phyloP scores from a whole-genome alignment of 2,888 invertebrate species.

The Dusona sp. region DNA sequence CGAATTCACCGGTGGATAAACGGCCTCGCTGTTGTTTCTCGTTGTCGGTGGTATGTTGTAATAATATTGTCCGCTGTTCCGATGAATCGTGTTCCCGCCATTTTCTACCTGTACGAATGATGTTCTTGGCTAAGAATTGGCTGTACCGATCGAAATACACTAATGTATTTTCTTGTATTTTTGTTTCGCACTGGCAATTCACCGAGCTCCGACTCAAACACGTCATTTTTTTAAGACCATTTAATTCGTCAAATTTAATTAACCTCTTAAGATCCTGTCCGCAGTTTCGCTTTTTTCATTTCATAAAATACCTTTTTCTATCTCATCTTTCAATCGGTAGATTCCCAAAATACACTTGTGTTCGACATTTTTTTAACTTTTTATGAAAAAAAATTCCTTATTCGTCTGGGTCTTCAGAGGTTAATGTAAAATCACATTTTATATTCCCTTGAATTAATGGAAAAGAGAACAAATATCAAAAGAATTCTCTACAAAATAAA shows the following conservation, averaged over 20 bases:
- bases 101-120: constrained; percentile 82
- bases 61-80: constrained; percentile 86
- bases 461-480: too few relatives aligned
- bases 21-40: constrained; percentile 75
- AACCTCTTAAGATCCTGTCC: neutral
- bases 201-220: neutral
- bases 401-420: too few relatives aligned
- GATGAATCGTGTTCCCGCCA: constrained; percentile 85
- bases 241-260: neutral
- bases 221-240: neutral
- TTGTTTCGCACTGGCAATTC: neutral
- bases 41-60: constrained; percentile 85
- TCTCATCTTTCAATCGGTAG: neutral
- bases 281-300: neutral
- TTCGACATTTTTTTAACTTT: too few relatives aligned
- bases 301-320: neutral
- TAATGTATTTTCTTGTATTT: constrained; percentile 46
- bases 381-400: too few relatives aligned
- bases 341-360: too few relatives aligned
- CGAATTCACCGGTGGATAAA: constrained; percentile 77
- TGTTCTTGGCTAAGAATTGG: constrained; percentile 63
- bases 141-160: constrained; percentile 65
- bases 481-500: neutral
- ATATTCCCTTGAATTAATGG: too few relatives aligned
- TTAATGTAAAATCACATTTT: too few relatives aligned